Evolutionary conservation across 30 jellyfish, hydroid and myxozoan genomes (phyloP).

Genomic region (Sanderia malayensis): DNA sequence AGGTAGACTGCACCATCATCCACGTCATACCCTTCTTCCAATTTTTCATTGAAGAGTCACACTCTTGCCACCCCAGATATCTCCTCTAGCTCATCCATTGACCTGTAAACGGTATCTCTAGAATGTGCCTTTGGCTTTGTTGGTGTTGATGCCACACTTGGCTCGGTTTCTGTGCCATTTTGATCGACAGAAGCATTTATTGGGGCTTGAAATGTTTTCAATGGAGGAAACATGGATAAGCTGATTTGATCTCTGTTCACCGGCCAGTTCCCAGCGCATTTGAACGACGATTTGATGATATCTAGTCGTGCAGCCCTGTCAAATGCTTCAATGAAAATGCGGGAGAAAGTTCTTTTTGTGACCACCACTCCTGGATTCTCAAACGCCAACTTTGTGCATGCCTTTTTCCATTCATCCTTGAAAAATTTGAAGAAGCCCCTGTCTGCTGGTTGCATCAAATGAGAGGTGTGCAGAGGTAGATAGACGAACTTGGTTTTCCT

Average conservation of each 20-base stretch:
- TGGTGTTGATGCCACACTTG: neutral
- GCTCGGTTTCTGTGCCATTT: neutral
- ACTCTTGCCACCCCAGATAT: neutral
- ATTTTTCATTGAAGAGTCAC: neutral
- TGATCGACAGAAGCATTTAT: neutral
- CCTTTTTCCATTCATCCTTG: constrained; percentile 7
- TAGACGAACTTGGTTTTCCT: neutral
- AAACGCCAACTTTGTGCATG: neutral
- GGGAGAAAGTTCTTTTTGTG: neutral
- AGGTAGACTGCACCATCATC: neutral
- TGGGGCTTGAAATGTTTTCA: neutral
- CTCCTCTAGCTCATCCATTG: neutral
- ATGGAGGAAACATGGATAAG: neutral
- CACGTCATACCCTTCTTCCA: neutral
- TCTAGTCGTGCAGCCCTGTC: neutral
- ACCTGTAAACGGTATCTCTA: neutral
- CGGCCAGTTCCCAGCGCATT: constrained; percentile 8
- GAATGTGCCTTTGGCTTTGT: neutral
- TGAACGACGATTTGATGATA: neutral
- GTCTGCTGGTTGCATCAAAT: neutral
- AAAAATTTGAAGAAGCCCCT: neutral
- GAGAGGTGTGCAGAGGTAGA: constrained; percentile 4
- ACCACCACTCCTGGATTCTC: constrained; percentile 8
- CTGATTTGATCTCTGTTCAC: neutral
- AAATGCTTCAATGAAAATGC: neutral